Base-by-base conservation (phyloP, 2,113 vertebrate genomes). In the Dasyornis broadbenti region DNA sequence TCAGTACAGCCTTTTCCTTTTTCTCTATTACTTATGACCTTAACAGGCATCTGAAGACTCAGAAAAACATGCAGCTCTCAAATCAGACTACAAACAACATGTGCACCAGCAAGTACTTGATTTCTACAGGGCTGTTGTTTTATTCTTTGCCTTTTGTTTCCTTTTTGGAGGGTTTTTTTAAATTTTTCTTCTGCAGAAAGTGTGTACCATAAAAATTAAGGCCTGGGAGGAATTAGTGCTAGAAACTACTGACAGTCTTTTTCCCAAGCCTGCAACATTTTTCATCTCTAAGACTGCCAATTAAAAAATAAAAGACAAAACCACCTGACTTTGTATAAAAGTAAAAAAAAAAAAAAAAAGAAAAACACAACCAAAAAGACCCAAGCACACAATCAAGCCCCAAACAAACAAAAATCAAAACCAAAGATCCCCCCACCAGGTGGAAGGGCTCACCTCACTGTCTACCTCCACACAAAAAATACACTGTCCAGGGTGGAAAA, bases 311-410 rank as follows among this genome's bases (percentile, higher is more conserved):
- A 66, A 31, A 31, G 3, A 20, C 3, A 42, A 45, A 37, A 24
- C 0, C 6, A 28, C 5, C 10, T 27, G 11, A 37, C 11, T 57
- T 40, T 0, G 0, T 18, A 59, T 9, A 68, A n/a, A 78, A 53
- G 37, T 9, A 44, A 59, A n/a, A n/a, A n/a, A n/a, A n/a, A n/a
- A n/a, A n/a, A n/a, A n/a, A n/a, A n/a, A n/a, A n/a, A n/a, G n/a
- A n/a, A n/a, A n/a, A n/a, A n/a, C n/a, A n/a, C n/a, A n/a, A n/a
- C n/a, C 3, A 13, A 31, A 47, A 39, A 40, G 31, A 14, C 8
- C 16, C 37, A 60, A 56, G 10, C 4, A 33, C 37, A 1, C 2
- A 56, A 30, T 9, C 12, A 49, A 65, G 53, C 3, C 7, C 10
- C 9, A 13, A 59, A 39, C 19, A 56, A 56, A 70, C 1, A n/a